phyloP scores from a whole-genome alignment of 2,888 invertebrate genomes.

The Anticlea derivata region DNA sequence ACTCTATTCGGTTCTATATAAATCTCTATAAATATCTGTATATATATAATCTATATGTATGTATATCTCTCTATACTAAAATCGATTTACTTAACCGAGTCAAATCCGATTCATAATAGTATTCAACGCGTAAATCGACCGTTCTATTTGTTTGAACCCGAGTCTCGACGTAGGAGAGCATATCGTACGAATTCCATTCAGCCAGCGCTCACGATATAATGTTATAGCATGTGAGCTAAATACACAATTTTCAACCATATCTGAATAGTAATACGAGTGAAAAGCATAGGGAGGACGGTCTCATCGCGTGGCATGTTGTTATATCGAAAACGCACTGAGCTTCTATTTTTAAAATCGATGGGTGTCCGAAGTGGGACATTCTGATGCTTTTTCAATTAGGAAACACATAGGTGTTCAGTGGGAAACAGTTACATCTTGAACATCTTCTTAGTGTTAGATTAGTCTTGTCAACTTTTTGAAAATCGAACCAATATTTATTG shows the following conservation, averaged over 20 bases:
- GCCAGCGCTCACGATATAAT: constrained; percentile 48
- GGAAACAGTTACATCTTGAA: no score
- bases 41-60: no score
- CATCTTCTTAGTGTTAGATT: no score
- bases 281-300: constrained; percentile 43
- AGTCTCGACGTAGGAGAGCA: constrained; percentile 71
- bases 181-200: constrained; percentile 74
- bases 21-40: no score
- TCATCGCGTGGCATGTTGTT: constrained; percentile 58
- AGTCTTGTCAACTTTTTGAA: neutral
- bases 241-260: constrained; percentile 52
- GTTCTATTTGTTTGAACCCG: constrained; percentile 72
- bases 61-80: constrained; percentile 15
- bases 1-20: no score
- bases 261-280: constrained; percentile 40
- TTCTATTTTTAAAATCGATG: constrained; percentile 83
- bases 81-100: constrained; percentile 43
- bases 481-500: no score
- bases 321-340: constrained; percentile 75
- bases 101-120: constrained; percentile 54
- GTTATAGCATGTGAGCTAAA: constrained; percentile 41
- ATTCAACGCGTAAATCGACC: constrained; percentile 65
- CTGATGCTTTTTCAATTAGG: constrained; percentile 72
- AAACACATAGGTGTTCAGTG: constrained; percentile 50
- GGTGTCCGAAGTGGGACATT: constrained; percentile 78